These are phyloP conservation scores for Ellobius talpinus DNA, from an alignment of 2,113 vertebrate species.

Conservation along the genomic window DNA sequence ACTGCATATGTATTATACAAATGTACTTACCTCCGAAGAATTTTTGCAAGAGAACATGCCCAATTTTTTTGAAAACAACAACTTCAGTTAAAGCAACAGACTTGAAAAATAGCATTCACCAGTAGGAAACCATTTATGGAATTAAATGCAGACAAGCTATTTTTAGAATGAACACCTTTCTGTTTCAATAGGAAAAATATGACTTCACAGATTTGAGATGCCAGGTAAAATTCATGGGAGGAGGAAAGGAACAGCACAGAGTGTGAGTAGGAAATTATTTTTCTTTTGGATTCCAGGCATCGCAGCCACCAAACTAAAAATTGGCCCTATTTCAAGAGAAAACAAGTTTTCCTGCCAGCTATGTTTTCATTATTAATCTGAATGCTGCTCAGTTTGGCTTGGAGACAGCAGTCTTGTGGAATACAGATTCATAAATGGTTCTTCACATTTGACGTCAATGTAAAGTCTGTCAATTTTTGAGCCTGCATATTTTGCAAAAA, in stretches of 20 bases:
- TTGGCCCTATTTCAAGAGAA: constrained; percentile 1
- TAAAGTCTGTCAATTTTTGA: constrained; percentile 45
- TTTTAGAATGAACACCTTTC: constrained; percentile 62
- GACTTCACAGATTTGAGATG: neutral
- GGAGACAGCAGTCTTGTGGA: constrained; percentile 61
- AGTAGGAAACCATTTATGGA: constrained; percentile 37
- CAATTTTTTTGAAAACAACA: neutral
- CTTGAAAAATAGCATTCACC: constrained; percentile 7
- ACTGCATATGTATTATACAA: too few species aligned
- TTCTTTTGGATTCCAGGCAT: constrained; percentile 40
- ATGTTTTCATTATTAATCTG: constrained; percentile 55
- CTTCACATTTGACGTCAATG: constrained; percentile 40
- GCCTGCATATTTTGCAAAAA: constrained; percentile 53
- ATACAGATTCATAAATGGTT: constrained; percentile 37
- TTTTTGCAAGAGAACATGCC: neutral
- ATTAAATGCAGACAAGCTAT: constrained; percentile 50
- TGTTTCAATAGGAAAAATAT: neutral
- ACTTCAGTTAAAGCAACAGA: neutral
- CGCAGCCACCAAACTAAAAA: neutral
- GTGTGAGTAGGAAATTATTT: constrained; percentile 45
- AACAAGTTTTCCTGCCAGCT: constrained; percentile 3
- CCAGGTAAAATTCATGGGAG: neutral
- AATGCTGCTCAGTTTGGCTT: constrained; percentile 60
- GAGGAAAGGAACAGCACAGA: neutral
- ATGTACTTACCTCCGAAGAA: neutral